Base-by-base conservation (phyloP, 2,888 invertebrate species). In the Drosophila mulleri region DNA sequence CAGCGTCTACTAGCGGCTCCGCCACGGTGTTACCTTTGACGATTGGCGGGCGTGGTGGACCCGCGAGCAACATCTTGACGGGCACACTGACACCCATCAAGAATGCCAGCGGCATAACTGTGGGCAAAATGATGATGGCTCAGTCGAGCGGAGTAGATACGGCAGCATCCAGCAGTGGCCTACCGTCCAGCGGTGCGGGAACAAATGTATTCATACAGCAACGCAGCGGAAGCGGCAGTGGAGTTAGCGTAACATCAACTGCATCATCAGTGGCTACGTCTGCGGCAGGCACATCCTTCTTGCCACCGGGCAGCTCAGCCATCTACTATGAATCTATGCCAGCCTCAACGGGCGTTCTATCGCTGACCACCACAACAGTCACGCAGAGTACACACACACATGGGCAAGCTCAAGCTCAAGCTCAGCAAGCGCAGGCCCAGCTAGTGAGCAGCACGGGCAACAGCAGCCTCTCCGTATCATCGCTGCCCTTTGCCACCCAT, bases 271-370 rank as follows among this genome's bases (percentile, higher is more conserved):
- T 89, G 42, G 89, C 89, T 18, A 77, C 78, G 18, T 72, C 84
- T 0, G 58, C 65, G 26, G 67, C 80, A 8, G 79, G 75, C 0
- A 20, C 87, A 23, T 80, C 91, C 1, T 92, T 91, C 65, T 72
- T 92, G 50, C 90, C 92, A 3, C 82, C 90, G 0, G 91, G 92
- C 37, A 91, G 92, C 42, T 92, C 93, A 0, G 92, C 93, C 2
- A 92, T 93, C 35, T 93, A 92, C 68, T 93, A 93, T 68, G 93
- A 93, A 73, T 93, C 92, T 1, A 91, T 93, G 64, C 92, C 93
- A 3, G 90, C 92, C 0, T 78, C 78, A 0, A 92, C 92, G 0
- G 92, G 92, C 4, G 92, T 93, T 0, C 80, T 92, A 1, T 93
- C 92, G 0, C 69, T 93, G n/a, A 91, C 92, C 35, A 93, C 93